Base-by-base conservation (phyloP, 2,113 vertebrate species). In the Engraulis encrasicolus region DNA sequence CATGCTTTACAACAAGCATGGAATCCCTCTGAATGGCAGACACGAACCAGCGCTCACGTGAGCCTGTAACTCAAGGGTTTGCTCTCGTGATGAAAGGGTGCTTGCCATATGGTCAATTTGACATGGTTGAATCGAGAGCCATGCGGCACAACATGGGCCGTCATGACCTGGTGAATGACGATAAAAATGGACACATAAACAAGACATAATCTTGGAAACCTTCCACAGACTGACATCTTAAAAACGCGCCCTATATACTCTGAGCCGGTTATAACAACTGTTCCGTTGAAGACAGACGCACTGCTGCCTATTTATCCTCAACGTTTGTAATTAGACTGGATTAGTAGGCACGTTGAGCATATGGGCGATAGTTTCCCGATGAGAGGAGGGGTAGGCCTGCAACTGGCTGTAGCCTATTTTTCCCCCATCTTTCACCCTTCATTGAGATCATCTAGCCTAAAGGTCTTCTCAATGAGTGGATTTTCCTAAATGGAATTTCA, bases 121-220 rank as follows among this genome's bases (percentile, higher is more conserved):
- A 49, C 48, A 36, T 7, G 31, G 27, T n/a, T 38, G 27, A 15
- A 50, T 61, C 27, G 36, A 66, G 74, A 31, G 15, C 11, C 9
- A 52, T 45, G 52, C 11, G n/a, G 2, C 18, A 82, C 18, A 31
- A 36, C 36, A 83, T 38, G 45, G 71, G 52, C n/a, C 50, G n/a
- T 45, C 58, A 66, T 66, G 58, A 23, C 58, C n/a, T 23, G 12
- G n/a, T 12, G 58, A 66, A 66, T 66, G 58, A 74, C 31, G 12
- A 34, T 74, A 74, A 31, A 71, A 74, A 34, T 74, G 23, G 31
- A 36, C 66, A 36, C 66, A 82, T 77, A 66, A 50, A 74, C 31
- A 77, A 7, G 61, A 20, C 61, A 77, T 77, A 2, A 50, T 77
- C 49, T 48, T 82, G 61, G 34, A 34, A 14, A 34, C 2, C 17